Evolutionary conservation across 2,113 vertebrate genomes (phyloP).

Genomic region (Cryptomyrus ogoouensis): DNA sequence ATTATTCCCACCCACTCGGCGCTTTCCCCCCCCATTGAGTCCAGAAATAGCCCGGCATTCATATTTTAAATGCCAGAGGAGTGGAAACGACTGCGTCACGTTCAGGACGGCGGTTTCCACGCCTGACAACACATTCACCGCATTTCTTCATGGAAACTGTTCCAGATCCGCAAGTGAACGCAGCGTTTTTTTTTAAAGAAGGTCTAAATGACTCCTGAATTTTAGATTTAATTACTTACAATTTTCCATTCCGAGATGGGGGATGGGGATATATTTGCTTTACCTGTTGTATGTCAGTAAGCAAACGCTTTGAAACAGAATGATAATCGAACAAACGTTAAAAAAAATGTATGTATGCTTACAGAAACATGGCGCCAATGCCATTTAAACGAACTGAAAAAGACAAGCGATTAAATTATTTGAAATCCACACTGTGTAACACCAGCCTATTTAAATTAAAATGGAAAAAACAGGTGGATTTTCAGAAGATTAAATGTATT

Average conservation of each 20-base stretch:
- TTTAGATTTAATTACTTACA: slow-evolving; percentile 30
- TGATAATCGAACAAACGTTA: slow-evolving; percentile 5
- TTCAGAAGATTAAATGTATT: slow-evolving; percentile 6
- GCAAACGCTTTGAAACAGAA: slow-evolving; percentile 6
- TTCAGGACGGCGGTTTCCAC: slow-evolving; percentile 24
- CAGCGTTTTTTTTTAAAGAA: slow-evolving; percentile 12
- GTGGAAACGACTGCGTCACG: slow-evolving; percentile 33
- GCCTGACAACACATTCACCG: background rate
- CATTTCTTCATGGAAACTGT: background rate
- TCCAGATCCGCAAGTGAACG: background rate
- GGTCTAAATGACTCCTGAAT: slow-evolving; percentile 30
- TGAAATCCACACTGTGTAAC: slow-evolving; percentile 9
- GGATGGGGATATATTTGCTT: slow-evolving; percentile 17
- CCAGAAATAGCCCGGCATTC: slow-evolving; percentile 40
- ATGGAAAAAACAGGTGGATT: background rate
- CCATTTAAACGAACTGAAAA: background rate
- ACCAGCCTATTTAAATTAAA: background rate
- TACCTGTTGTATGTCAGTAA: background rate
- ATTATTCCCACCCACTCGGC: slow-evolving; percentile 41
- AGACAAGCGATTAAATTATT: slow-evolving; percentile 18
- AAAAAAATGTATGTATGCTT: background rate
- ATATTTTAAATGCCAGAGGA: slow-evolving; percentile 37
- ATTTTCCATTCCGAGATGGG: slow-evolving; percentile 31
- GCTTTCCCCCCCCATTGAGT: slow-evolving; percentile 30
- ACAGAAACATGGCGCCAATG: background rate